Conservation (phyloP, 1,140 invertebrate genomes). For the Trachymyrmex septentrionalis region DNA sequence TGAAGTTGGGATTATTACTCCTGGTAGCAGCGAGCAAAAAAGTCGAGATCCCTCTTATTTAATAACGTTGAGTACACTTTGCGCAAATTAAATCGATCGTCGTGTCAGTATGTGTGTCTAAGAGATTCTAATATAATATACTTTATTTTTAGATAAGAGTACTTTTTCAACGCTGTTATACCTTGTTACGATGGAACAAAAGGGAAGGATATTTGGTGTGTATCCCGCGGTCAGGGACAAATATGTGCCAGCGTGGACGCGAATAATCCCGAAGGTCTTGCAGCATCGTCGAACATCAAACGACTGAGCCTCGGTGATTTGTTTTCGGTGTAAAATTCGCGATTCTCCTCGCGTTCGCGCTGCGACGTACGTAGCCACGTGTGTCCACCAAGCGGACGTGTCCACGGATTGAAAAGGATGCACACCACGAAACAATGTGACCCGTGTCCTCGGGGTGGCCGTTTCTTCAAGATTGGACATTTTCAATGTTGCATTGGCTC, state of each 20-base stretch:
- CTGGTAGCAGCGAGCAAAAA: no score
- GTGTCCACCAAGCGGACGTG: conserved; percentile 17
- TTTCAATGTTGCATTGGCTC: conserved; percentile 38
- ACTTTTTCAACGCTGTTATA: conserved; percentile 32
- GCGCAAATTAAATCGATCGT: background rate
- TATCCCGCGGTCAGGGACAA: conserved; percentile 51
- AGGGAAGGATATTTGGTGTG: conserved; percentile 54
- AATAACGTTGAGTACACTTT: background rate
- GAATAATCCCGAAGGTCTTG: conserved; percentile 56
- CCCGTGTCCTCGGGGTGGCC: conserved; percentile 47
- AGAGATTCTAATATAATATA: background rate
- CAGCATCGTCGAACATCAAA: conserved; percentile 11
- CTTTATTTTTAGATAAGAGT: background rate
- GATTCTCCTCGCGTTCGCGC: conserved; percentile 64
- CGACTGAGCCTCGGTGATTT: conserved; percentile 51
- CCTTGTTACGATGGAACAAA: conserved; percentile 48
- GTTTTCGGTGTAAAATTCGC: conserved; percentile 65
- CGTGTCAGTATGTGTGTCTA: background rate
- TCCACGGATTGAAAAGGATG: conserved; percentile 33
- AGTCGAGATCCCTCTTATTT: background rate
- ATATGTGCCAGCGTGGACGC: conserved; percentile 26
- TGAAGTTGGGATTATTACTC: conserved; percentile 10
- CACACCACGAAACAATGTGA: conserved; percentile 38
- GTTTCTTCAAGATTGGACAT: conserved; percentile 35
- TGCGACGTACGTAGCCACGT: conserved; percentile 16